Conservation (phyloP, 2,888 invertebrate genomes). For the Oegoconia quadripuncta region DNA sequence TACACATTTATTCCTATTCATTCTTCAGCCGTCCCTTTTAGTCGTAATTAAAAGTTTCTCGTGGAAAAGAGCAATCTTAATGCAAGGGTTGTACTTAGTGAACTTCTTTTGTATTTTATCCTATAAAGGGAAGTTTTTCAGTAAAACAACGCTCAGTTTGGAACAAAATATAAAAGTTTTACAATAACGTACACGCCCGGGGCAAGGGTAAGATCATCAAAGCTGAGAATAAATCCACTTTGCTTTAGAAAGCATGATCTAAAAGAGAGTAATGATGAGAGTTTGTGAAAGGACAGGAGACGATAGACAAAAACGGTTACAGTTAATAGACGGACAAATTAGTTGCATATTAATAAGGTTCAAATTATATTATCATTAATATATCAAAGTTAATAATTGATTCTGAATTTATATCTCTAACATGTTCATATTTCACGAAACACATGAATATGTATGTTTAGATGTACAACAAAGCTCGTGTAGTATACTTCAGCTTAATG, state of each 20-base stretch:
- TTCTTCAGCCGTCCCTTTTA: slow-evolving; percentile 37
- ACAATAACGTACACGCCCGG: slow-evolving; percentile 71
- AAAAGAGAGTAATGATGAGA: no score
- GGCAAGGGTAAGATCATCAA: slow-evolving; percentile 64
- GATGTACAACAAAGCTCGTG: slow-evolving; percentile 38
- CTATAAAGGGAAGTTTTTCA: slow-evolving; percentile 70
- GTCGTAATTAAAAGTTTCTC: slow-evolving; percentile 75
- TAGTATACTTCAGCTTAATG: slow-evolving; percentile 66
- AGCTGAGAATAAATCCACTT: slow-evolving; percentile 55
- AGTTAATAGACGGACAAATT: no score
- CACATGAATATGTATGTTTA: no score
- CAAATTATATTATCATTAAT: no score
- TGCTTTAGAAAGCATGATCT: no score
- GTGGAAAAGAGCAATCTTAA: slow-evolving; percentile 62
- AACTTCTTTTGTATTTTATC: slow-evolving; percentile 74
- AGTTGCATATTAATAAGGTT: no score
- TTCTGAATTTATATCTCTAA: no score
- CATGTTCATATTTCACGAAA: no score
- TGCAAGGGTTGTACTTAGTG: slow-evolving; percentile 64
- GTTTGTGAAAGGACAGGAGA: no score
- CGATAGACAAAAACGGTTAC: no score
- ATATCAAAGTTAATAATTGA: background rate
- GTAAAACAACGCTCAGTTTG: slow-evolving; percentile 73
- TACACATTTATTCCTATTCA: no score
- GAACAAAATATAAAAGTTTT: slow-evolving; percentile 75